A percentile compares a stretch with the other conserved stretches of the same genome.
Evolutionary conservation across 2,888 invertebrate genomes (phyloP).

Genomic region (Acleris laterana): DNA sequence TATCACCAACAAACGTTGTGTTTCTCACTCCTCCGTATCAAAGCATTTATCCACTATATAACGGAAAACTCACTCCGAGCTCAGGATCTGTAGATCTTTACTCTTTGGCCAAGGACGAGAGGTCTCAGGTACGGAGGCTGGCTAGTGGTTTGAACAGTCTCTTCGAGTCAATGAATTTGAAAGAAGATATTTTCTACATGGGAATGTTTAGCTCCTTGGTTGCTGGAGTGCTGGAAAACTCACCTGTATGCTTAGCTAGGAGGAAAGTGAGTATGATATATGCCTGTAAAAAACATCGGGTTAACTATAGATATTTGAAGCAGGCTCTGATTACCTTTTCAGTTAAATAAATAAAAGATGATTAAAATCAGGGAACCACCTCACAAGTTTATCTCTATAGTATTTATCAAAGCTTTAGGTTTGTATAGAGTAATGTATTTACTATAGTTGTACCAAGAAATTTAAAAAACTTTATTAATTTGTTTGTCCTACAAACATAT

Average conservation of each 20-base stretch:
- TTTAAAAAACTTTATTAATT: no score
- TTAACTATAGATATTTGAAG: no score
- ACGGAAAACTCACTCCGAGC: conserved; percentile 61
- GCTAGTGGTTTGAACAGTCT: conserved; percentile 81
- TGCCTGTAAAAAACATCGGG: no score
- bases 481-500: no score
- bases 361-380: no score
- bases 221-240: conserved; percentile 84
- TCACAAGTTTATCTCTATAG: no score
- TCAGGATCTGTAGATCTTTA: conserved; percentile 66
- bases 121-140: conserved; percentile 71
- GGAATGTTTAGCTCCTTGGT: conserved; percentile 86
- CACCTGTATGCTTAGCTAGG: conserved; percentile 78
- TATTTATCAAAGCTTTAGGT: no score
- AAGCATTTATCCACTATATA: conserved; percentile 82
- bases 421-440: no score
- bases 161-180: conserved; percentile 84
- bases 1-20: conserved; percentile 82
- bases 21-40: conserved; percentile 87
- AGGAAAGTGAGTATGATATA: conserved; percentile 73
- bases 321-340: no score
- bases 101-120: conserved; percentile 64
- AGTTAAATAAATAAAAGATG: no score
- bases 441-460: no score
- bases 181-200: conserved; percentile 87